Percentiles rank a stretch among this genome's conserved stretches.
Evolutionary conservation across 2,888 invertebrate genomes (phyloP).

Genomic region (Agrochola lychnidis): DNA sequence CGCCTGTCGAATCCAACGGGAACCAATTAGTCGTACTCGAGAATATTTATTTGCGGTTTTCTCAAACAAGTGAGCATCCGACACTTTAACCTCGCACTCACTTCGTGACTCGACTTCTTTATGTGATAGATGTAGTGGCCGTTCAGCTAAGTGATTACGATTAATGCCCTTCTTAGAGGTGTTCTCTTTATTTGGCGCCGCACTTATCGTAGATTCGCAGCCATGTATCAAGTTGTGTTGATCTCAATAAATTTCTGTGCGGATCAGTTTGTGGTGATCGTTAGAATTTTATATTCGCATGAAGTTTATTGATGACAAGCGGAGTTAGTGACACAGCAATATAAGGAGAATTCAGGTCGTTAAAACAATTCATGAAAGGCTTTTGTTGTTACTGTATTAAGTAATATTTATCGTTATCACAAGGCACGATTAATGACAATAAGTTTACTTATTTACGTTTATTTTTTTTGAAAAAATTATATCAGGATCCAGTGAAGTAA

Average conservation of each 20-base stretch:
- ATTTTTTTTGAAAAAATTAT: slow-evolving; percentile 1
- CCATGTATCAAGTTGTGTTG: slow-evolving; percentile 54
- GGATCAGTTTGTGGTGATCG: slow-evolving; percentile 37
- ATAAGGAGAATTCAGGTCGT: neutral
- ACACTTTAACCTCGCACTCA: slow-evolving; percentile 77
- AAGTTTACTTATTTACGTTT: neutral
- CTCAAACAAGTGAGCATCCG: slow-evolving; percentile 83
- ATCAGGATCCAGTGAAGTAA: neutral
- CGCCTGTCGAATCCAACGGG: slow-evolving; percentile 87
- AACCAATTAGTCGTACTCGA: slow-evolving; percentile 88
- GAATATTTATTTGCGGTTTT: slow-evolving; percentile 89
- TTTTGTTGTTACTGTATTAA: slow-evolving; percentile 16
- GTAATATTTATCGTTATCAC: slow-evolving; percentile 18
- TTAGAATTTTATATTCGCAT: slow-evolving; percentile 16
- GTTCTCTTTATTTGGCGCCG: slow-evolving; percentile 63
- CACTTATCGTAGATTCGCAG: slow-evolving; percentile 55
- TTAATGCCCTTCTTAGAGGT: slow-evolving; percentile 66
- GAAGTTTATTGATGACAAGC: slow-evolving; percentile 10
- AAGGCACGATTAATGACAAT: neutral
- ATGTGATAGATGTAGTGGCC: slow-evolving; percentile 70
- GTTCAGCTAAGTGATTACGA: slow-evolving; percentile 70
- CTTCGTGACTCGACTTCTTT: slow-evolving; percentile 80
- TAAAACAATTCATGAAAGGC: slow-evolving; percentile 18
- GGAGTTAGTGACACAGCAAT: slow-evolving; percentile 20
- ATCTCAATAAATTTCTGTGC: slow-evolving; percentile 46